Evolutionary conservation across 2,797 vertebrate species (phyloP).

Genomic region (Clarias pachynema): DNA sequence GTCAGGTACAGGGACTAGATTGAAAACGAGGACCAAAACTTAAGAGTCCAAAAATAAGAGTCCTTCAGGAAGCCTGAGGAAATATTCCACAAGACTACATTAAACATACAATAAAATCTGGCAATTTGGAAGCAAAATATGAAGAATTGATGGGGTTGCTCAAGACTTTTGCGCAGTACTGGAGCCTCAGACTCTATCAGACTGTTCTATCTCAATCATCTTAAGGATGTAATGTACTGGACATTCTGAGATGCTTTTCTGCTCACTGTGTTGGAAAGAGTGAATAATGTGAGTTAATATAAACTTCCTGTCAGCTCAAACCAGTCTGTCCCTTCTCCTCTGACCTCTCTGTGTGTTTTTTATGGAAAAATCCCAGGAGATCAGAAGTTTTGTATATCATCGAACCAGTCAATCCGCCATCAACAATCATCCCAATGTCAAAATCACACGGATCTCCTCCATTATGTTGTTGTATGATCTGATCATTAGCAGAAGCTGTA

Average conservation of each 20-base stretch:
- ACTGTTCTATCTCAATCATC: neutral
- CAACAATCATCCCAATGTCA: neutral
- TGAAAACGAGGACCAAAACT: too few species aligned
- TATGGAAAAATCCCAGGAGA: neutral
- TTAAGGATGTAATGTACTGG: neutral
- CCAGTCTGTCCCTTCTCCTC: neutral
- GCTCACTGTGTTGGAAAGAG: neutral
- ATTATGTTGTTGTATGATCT: neutral
- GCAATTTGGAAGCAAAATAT: too few species aligned
- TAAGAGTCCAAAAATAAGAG: too few species aligned
- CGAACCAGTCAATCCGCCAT: neutral
- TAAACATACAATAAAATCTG: too few species aligned
- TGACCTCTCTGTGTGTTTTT: neutral
- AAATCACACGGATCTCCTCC: neutral
- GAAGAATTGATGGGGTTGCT: too few species aligned
- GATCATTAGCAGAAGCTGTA: neutral
- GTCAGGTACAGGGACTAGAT: too few species aligned
- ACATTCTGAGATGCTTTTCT: neutral
- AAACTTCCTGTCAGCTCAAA: neutral
- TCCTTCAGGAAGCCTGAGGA: too few species aligned
- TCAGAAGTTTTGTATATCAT: neutral
- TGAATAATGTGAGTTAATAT: neutral
- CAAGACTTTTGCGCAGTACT: too few species aligned
- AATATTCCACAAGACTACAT: too few species aligned
- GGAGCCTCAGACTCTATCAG: neutral